Percentiles rank a stretch among this genome's conserved stretches.
Conservation (phyloP, 2,113 vertebrate species). For the Tachycineta bicolor region DNA sequence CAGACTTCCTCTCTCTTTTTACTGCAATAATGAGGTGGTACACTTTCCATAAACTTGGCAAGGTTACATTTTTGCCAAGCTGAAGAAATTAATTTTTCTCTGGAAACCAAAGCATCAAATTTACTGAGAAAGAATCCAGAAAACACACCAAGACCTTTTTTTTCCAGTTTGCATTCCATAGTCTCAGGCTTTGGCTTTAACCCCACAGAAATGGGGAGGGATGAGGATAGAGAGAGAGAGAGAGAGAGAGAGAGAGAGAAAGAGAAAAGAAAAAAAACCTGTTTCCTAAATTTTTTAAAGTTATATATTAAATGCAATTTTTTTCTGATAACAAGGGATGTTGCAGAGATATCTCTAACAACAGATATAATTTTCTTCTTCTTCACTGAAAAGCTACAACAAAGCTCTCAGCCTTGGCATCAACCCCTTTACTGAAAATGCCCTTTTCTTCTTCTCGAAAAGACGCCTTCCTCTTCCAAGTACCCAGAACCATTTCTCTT, state of each 20-base stretch:
- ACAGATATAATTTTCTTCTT: not conserved
- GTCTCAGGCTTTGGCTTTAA: not conserved
- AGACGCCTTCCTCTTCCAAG: not conserved
- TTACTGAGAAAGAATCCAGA: not conserved
- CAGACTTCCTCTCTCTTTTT: not conserved
- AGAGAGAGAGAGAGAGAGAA: too few species aligned
- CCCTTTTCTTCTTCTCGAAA: not conserved
- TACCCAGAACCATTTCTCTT: not conserved
- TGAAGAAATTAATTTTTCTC: not conserved
- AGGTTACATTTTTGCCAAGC: not conserved
- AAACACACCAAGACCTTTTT: not conserved
- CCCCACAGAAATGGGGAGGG: rapidly evolving
- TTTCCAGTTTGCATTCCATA: not conserved
- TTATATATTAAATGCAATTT: not conserved
- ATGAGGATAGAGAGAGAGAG: rapidly evolving
- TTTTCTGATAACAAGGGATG: not conserved
- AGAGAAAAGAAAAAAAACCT: rapidly evolving
- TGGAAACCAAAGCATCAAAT: not conserved
- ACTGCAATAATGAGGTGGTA: not conserved
- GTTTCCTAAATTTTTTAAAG: not conserved
- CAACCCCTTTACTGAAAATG: not conserved
- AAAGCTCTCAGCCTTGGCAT: not conserved
- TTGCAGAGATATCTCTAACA: not conserved
- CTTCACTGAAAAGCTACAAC: not conserved
- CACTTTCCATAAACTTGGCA: not conserved